Evolutionary conservation across 2,888 invertebrate genomes (phyloP).

Genomic region (Dastarcus helophoroides): DNA sequence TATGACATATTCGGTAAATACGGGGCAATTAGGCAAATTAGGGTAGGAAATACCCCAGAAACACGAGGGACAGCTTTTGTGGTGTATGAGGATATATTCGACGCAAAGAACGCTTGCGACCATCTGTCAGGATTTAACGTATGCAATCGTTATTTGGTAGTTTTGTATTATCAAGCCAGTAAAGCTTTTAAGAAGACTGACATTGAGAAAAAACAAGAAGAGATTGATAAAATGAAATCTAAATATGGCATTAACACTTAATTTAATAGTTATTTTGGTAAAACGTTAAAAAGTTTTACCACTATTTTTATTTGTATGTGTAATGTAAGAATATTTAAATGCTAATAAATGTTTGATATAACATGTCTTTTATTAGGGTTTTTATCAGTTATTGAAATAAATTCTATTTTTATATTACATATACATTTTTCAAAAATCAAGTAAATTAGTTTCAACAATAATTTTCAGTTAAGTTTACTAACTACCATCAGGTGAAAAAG

Average conservation of each 20-base stretch:
- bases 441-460: no score
- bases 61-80: slow-evolving; percentile 98
- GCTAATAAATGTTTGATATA: no score
- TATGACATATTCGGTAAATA: slow-evolving; percentile 99
- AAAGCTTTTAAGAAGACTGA: slow-evolving; percentile 94
- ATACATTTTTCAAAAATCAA: no score
- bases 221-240: slow-evolving; percentile 87
- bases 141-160: slow-evolving; percentile 97
- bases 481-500: no score
- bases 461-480: no score
- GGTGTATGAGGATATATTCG: slow-evolving; percentile 99
- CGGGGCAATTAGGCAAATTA: slow-evolving; percentile 95
- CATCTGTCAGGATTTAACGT: slow-evolving; percentile 98
- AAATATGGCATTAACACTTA: slow-evolving; percentile 69
- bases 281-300: no score
- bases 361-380: no score
- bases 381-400: no score
- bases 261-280: no score
- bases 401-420: no score
- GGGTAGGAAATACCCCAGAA: slow-evolving; percentile 96
- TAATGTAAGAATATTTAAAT: no score
- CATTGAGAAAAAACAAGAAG: slow-evolving; percentile 90
- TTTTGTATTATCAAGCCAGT: slow-evolving; percentile 93
- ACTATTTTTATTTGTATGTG: no score
- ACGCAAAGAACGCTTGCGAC: slow-evolving; percentile 99